phyloP scores from a whole-genome alignment of 2,113 vertebrate species.

The Barnardius zonarius region DNA sequence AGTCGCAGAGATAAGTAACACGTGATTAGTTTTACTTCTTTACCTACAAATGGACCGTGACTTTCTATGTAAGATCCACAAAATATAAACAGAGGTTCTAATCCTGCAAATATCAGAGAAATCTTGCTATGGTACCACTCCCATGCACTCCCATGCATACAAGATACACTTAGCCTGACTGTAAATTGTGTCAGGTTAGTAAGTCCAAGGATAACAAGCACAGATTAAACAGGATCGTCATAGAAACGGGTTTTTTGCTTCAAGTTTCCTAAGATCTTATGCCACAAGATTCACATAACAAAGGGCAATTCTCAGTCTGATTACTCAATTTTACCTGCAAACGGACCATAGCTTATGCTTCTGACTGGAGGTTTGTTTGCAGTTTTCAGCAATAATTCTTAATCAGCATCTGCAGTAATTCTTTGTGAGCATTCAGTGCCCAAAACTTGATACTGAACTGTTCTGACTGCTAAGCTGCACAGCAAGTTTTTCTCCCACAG shows the following conservation, averaged over 20 bases:
- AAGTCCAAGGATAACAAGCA: neutral
- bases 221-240: neutral
- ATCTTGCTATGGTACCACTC: neutral
- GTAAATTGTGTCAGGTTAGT: neutral
- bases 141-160: neutral
- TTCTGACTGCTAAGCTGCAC: neutral
- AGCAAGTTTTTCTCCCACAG: slow-evolving; percentile 7
- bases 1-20: slow-evolving; percentile 3
- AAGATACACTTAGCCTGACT: neutral
- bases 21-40: neutral
- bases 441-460: slow-evolving; percentile 1
- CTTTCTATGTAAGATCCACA: neutral
- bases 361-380: neutral
- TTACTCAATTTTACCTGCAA: neutral
- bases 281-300: neutral
- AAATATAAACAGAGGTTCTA: neutral
- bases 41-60: neutral
- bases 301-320: rapidly evolving
- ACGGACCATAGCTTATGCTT: neutral
- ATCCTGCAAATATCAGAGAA: neutral
- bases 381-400: neutral
- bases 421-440: neutral
- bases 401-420: neutral
- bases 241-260: neutral
- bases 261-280: neutral